Evolutionary conservation across 1,140 invertebrate genomes (phyloP).

Genomic region (Solenopsis fugax): DNA sequence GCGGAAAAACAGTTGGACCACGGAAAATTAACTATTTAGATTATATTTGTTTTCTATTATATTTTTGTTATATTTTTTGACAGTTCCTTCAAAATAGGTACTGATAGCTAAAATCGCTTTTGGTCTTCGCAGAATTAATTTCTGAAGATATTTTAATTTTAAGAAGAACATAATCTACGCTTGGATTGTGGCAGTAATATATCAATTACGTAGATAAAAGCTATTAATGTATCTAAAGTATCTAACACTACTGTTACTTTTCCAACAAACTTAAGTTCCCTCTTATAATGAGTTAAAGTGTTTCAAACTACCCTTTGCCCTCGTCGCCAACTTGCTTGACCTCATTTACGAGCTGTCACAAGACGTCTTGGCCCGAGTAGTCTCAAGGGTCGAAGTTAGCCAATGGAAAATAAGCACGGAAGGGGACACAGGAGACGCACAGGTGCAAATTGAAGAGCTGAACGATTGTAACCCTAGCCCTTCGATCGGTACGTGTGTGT

Average conservation of each 20-base stretch:
- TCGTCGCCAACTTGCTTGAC: conserved; percentile 38
- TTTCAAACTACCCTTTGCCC: conserved; percentile 35
- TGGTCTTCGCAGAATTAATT: background rate
- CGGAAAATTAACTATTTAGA: too few relatives aligned
- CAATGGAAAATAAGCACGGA: background rate
- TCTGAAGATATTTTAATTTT: background rate
- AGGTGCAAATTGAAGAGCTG: conserved; percentile 47
- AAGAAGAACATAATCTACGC: background rate
- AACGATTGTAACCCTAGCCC: conserved; percentile 4
- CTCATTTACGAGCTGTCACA: conserved; percentile 48
- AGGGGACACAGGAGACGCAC: background rate
- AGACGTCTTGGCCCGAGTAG: conserved; percentile 17
- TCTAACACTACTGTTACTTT: background rate
- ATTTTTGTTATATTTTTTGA: background rate
- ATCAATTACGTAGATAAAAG: conserved; percentile 26
- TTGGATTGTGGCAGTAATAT: background rate
- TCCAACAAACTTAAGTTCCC: conserved; percentile 19
- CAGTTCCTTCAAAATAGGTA: background rate
- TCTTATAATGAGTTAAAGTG: conserved; percentile 23
- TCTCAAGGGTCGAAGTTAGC: conserved; percentile 46
- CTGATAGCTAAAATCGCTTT: background rate
- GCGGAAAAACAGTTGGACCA: too few relatives aligned
- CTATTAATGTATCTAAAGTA: conserved; percentile 3
- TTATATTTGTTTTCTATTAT: background rate
- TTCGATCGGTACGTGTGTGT: background rate